Evolutionary conservation across 2,797 vertebrate genomes (phyloP).

Genomic region (Pangasius krempfi): DNA sequence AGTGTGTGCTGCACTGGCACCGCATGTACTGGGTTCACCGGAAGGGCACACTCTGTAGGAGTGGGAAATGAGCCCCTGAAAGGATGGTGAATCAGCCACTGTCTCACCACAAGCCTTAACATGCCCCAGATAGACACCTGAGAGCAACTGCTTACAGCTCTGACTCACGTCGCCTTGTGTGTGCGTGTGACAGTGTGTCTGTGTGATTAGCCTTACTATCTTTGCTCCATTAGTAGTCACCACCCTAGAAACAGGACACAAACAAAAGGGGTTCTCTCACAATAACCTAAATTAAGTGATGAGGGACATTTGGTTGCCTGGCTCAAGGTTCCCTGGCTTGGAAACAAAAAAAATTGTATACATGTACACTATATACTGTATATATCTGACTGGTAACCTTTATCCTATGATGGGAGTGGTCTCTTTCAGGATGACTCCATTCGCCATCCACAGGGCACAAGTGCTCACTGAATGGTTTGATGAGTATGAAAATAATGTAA

Average conservation of each 20-base stretch:
- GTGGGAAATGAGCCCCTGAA: slow-evolving; percentile 54
- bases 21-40: slow-evolving; percentile 40
- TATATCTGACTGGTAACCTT: background rate
- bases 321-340: background rate
- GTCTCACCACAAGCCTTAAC: slow-evolving; percentile 67
- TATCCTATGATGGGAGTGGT: background rate
- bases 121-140: slow-evolving; percentile 71
- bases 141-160: slow-evolving; percentile 61
- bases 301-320: background rate
- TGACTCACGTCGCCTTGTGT: slow-evolving; percentile 66
- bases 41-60: slow-evolving; percentile 54
- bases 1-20: slow-evolving; percentile 22
- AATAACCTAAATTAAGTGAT: background rate
- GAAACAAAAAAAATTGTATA: background rate
- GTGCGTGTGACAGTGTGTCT: slow-evolving; percentile 42
- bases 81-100: slow-evolving; percentile 57
- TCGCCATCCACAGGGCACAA: background rate
- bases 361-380: background rate
- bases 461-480: background rate
- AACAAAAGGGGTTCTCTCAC: background rate
- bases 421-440: background rate
- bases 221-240: slow-evolving; percentile 43
- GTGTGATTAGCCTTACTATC: slow-evolving; percentile 35
- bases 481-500: background rate
- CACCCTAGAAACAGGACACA: slow-evolving; percentile 45